Conservation (phyloP, 2,113 vertebrate genomes). For the Nerophis lumbriciformis region DNA sequence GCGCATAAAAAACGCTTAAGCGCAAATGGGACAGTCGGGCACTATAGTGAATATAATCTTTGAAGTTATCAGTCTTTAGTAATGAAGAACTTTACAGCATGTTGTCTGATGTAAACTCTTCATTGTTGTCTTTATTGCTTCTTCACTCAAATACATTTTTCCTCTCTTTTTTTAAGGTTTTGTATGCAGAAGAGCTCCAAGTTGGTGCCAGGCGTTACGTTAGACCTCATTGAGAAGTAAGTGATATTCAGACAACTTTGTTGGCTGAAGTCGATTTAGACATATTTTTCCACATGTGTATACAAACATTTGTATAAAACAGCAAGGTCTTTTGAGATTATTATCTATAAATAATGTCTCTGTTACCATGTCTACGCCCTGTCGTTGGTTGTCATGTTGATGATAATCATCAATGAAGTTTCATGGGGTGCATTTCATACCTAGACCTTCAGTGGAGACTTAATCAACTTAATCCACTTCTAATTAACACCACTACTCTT, state of each 20-base stretch:
- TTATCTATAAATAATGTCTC: constrained; percentile 21
- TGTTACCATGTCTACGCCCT: neutral
- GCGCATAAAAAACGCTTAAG: no score
- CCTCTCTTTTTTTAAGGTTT: constrained; percentile 75
- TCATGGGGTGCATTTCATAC: no score
- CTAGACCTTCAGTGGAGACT: no score
- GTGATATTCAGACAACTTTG: constrained; percentile 30
- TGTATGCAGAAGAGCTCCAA: constrained; percentile 98
- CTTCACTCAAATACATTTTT: neutral
- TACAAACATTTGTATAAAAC: neutral
- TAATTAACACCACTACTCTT: no score
- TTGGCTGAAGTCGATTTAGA: neutral
- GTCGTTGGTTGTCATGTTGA: constrained; percentile 9
- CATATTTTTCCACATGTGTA: neutral
- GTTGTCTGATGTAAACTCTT: constrained; percentile 20
- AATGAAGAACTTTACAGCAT: constrained; percentile 17
- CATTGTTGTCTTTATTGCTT: neutral
- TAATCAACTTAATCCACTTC: no score
- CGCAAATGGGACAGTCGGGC: no score
- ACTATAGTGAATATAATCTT: constrained; percentile 33
- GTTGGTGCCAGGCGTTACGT: constrained; percentile 94
- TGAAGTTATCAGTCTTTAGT: constrained; percentile 28
- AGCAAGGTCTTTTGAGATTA: constrained; percentile 14
- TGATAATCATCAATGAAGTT: neutral
- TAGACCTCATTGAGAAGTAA: constrained; percentile 99